Evolutionary conservation across 2,113 vertebrate genomes (phyloP), one percentile per base, ranked within the genome.

Genomic region (Triplophysa tibetana): DNA sequence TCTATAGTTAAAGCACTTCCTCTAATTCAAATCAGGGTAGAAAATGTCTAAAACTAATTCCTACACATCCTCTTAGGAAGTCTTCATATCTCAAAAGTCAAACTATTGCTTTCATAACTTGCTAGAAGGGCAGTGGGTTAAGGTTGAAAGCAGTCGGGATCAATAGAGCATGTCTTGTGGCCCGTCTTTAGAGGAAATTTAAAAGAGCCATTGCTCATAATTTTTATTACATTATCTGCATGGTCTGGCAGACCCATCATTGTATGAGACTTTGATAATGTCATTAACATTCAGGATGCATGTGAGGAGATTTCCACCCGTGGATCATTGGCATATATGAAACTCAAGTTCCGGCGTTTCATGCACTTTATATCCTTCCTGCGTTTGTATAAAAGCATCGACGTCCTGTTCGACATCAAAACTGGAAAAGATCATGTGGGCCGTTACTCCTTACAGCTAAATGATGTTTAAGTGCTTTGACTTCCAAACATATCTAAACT

Each of bases 1-100:
- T 45, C 77, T 52, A 61, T 60, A 38, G 38, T 68, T 67, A 75
- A 68, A 64, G 21, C 67, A 41, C 29, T 41, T 63, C 13, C 63
- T 77, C 45, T 76, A 48, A 78, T 79, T 83, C 77, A 69, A 82
- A 85, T 78, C 75, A 23, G 63, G 65, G 33, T 67, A 83, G 70
- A 13, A 84, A 82, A 86, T 67, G 26, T 83, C 86, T 85, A 85
- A 87, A 90, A 85, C 84, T 87, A 88, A 81, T 77, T 72, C 77
- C 66, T 82, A 61, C 67, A 82, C 70, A 84, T 88, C 82, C 61
- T 83, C 48, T 33, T 54, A 75, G 48, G 62, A 63, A 86, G 81
- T 72, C 84, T 86, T 87, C 63, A 81, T 80, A 82, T 89, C 84
- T 88, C 75, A 75, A 73, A 77, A 86, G 82, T 75, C 76, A 17